A percentile compares a stretch with the other conserved stretches of the same genome.
phyloP scores from a whole-genome alignment of 30 jellyfish, hydroid and myxozoan genomes.

The Catostylus mosaicus region DNA sequence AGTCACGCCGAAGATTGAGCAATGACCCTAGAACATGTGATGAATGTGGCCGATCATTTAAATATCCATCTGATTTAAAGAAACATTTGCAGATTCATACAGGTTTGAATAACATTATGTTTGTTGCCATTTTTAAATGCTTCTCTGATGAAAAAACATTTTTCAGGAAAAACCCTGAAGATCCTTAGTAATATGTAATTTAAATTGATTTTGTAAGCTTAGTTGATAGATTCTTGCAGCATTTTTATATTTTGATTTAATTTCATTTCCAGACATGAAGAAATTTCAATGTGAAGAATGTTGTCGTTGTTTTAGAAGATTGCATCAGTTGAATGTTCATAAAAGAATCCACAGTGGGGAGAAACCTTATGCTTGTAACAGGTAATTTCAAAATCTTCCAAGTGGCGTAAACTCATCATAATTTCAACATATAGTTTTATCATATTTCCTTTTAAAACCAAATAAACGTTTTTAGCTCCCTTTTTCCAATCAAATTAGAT shows the following conservation, averaged over 20 bases:
- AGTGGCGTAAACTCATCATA: too few species aligned
- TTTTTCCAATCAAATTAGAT: too few species aligned
- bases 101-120: slow-evolving; percentile 56
- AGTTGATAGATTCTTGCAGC: too few species aligned
- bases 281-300: slow-evolving; percentile 94
- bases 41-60: slow-evolving; percentile 93
- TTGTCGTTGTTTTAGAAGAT: slow-evolving; percentile 90
- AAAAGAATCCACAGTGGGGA: slow-evolving; percentile 98
- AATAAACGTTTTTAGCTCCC: too few species aligned
- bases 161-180: too few species aligned
- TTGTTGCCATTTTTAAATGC: too few species aligned
- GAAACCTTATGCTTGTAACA: slow-evolving; percentile 96
- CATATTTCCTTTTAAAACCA: too few species aligned
- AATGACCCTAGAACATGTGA: slow-evolving; percentile 96
- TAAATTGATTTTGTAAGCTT: too few species aligned
- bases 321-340: slow-evolving; percentile 97
- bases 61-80: slow-evolving; percentile 97
- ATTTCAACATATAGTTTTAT: too few species aligned
- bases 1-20: slow-evolving; percentile 85
- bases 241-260: not conserved
- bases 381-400: slow-evolving; percentile 75
- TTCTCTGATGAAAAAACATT: too few species aligned
- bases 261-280: slow-evolving; percentile 70
- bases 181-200: too few species aligned
- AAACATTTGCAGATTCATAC: slow-evolving; percentile 95